Conservation (phyloP, 2,797 vertebrate species). For the Macroramphosus scolopax region DNA sequence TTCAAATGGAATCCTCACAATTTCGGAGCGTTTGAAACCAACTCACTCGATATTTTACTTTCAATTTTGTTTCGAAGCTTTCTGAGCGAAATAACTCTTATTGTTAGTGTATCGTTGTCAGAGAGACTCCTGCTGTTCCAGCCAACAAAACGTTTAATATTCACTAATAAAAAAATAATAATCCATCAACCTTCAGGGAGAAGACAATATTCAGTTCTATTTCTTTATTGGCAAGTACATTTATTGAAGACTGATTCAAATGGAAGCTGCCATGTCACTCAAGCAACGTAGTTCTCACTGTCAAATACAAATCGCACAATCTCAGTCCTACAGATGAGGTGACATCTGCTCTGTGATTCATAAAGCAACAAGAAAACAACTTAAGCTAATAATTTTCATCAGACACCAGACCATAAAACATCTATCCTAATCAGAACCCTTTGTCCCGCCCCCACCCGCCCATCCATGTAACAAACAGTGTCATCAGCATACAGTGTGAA, state of each 20-base stretch:
- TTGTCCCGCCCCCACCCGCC: constrained; percentile 36
- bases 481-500: constrained; percentile 69
- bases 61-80: too few species aligned
- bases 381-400: constrained; percentile 58
- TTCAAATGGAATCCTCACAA: too few species aligned
- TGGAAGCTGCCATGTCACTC: constrained; percentile 79
- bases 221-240: constrained; percentile 71
- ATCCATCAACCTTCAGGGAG: constrained; percentile 52
- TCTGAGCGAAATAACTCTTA: too few species aligned
- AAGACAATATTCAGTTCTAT: constrained; percentile 77
- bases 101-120: too few species aligned
- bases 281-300: constrained; percentile 78
- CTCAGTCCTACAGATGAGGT: constrained; percentile 71
- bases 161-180: constrained; percentile 59
- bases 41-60: too few species aligned
- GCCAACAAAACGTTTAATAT: too few species aligned
- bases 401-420: constrained; percentile 64
- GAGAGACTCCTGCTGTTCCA: too few species aligned
- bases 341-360: constrained; percentile 72
- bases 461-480: constrained; percentile 58
- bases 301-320: constrained; percentile 77
- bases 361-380: constrained; percentile 67
- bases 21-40: too few species aligned
- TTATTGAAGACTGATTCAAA: constrained; percentile 69
- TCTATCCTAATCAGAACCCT: constrained; percentile 47